Base-by-base conservation (phyloP, 2,797 vertebrate genomes). In the Chrosomus eos region DNA sequence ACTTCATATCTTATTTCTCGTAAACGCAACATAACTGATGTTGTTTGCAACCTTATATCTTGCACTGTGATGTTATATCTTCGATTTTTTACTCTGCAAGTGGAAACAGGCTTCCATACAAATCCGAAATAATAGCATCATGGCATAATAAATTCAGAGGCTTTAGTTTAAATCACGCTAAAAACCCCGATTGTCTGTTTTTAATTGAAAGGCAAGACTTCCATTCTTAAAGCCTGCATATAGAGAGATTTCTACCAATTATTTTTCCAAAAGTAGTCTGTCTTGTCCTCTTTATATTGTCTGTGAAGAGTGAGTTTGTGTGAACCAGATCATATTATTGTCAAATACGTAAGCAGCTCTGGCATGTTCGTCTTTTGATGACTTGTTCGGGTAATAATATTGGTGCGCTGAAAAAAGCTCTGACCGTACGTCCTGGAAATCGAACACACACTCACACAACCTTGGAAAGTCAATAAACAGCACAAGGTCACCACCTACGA, bases 391-490 rank as follows among this genome's bases (percentile, higher is more conserved):
- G 77, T 33, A 23, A 33, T 64, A 23, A 79, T 31, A 66, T 48
- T 8, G 6, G 23, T 66, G 76, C 26, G 3, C 26, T 66, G 36
- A 66, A 79, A 45, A 77, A 33, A 64, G 26, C 38, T 9, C 38
- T 64, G 38, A 64, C 38, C 7, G 40, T 48, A 67, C 6, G 23
- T 68, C 78, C 78, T 80, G 31, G 78, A 80, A 55, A 55, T 81
- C 66, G 9, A 71, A 55, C 51, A 43, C 36, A 43, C n/a, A 9
- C 75, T 82, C 73, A 40, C 21, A 73, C 40, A 51, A 68, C 58
- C 53, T 67, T 28, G 40, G 21, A 85, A 64, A 73, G 71, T 73
- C 81, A 85, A 85, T 76, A 87, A 85, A 85, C 71, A 78, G 64
- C 76, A 85, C 79, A 85, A 88, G 64, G 82, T 76, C 82, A 85